Evolutionary conservation across 2,888 invertebrate species (phyloP).

Genomic region (Pimpla rufipes): DNA sequence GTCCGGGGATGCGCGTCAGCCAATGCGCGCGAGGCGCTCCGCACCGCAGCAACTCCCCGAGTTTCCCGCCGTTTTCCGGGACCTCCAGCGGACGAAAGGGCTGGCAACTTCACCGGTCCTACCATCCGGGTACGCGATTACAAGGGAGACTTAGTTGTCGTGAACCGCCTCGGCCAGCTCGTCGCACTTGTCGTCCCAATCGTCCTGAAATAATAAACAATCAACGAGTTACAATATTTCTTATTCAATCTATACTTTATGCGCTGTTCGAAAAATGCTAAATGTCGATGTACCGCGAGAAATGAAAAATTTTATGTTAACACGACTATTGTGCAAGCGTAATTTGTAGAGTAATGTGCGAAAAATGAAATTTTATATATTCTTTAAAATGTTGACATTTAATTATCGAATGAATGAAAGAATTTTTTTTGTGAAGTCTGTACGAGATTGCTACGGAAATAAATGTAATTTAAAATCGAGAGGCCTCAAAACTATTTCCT

Average conservation of each 20-base stretch:
- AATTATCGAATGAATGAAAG: too few relatives aligned
- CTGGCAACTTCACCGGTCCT: conserved; percentile 34
- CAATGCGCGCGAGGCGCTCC: conserved; percentile 50
- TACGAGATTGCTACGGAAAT: too few relatives aligned
- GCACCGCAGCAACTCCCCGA: conserved; percentile 47
- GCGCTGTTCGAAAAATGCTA: not conserved
- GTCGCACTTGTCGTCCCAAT: conserved; percentile 93
- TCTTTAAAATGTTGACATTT: too few relatives aligned
- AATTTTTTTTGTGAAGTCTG: too few relatives aligned
- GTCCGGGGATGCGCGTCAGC: conserved; percentile 68
- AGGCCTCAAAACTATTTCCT: too few relatives aligned
- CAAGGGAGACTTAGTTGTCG: conserved; percentile 69
- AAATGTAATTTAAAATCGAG: too few relatives aligned
- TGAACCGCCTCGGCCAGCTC: conserved; percentile 88
- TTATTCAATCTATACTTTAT: not conserved
- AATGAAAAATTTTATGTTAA: not conserved
- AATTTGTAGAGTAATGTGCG: too few relatives aligned
- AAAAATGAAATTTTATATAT: too few relatives aligned
- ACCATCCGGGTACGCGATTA: conserved; percentile 40
- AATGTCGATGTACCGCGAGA: too few relatives aligned
- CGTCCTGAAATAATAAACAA: conserved; percentile 87
- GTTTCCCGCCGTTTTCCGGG: conserved; percentile 61
- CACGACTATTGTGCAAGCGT: too few relatives aligned
- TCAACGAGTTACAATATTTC: not conserved
- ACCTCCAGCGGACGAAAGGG: conserved; percentile 30